Evolutionary conservation across 2,888 invertebrate genomes (phyloP).

Genomic region (Julus scanicus): DNA sequence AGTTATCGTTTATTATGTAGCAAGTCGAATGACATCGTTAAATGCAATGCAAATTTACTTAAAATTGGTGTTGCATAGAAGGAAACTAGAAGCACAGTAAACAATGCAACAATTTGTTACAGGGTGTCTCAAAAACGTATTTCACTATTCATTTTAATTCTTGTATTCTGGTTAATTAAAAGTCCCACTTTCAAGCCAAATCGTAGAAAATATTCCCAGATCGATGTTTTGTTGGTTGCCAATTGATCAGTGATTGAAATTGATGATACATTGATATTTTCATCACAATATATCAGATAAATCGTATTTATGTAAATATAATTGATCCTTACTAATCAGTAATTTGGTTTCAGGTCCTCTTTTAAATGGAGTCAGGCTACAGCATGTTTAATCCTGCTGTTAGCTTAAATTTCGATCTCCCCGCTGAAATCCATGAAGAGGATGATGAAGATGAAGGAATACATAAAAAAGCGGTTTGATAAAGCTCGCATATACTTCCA

Average conservation of each 20-base stretch:
- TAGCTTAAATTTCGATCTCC: constrained; percentile 54
- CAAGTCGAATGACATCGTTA: background rate
- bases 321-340: background rate
- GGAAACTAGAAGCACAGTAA: background rate
- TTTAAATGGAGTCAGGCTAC: constrained; percentile 35
- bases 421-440: constrained; percentile 48
- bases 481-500: too few relatives aligned
- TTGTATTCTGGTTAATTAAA: too few relatives aligned
- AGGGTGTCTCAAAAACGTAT: background rate
- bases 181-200: too few relatives aligned
- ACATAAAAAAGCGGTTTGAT: constrained; percentile 14
- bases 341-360: background rate
- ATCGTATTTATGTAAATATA: too few relatives aligned
- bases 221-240: too few relatives aligned
- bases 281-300: too few relatives aligned
- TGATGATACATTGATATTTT: too few relatives aligned
- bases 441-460: constrained; percentile 55
- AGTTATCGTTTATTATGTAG: background rate
- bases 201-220: too few relatives aligned
- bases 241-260: too few relatives aligned
- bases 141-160: too few relatives aligned
- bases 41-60: background rate
- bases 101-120: constrained; percentile 5
- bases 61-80: background rate
- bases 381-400: constrained; percentile 48